Evolutionary conservation across 2,113 vertebrate genomes (phyloP), one percentile per base, ranked within the genome.

Genomic region (Forbesichthys agassizii): DNA sequence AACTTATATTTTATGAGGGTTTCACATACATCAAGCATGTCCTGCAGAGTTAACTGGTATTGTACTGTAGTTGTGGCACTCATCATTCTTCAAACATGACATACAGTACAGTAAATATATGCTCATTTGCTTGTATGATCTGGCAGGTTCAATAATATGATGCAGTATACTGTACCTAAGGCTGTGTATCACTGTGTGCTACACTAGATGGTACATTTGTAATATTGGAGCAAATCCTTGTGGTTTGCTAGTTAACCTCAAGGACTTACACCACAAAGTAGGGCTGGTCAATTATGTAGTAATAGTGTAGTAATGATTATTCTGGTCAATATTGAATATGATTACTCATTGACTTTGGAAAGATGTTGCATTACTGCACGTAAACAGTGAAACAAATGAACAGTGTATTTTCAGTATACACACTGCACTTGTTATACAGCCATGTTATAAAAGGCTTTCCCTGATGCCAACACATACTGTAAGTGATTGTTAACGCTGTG

Each of bases 31-130:
- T 42, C 27, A 51, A 71, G 73, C 49, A 33, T 58, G 61, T 74
- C 72, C 55, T 8, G n/a, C 3, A 4, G 65, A 51, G 9, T 14
- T 53, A 48, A 58, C 1, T 47, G 12, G 13, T 3, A 1, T 46
- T 77, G 73, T 20, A 52, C 27, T 27, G 27, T 27, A 84, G 11
- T 59, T 48, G 12, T 33, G n/a, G 51, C 69, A 56, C 27, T n/a
- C 33, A 46, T 5, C 48, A 75, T 48, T 60, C 36, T 51, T 77
- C 61, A 74, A 61, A 36, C 60, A 47, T 7, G 48, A 42, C 18
- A 33, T 47, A 27, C 27, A 27, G 27, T 27, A 27, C 27, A 27
- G 27, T 27, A 52, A 70, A 11, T 9, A 68, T 36, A 47, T 55
- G 10, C 51, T 48, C 8, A n/a, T 53, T 69, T 54, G 47, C 47